phyloP scores from a whole-genome alignment of 2,797 vertebrate species.

The Anabacerthia variegaticeps region DNA sequence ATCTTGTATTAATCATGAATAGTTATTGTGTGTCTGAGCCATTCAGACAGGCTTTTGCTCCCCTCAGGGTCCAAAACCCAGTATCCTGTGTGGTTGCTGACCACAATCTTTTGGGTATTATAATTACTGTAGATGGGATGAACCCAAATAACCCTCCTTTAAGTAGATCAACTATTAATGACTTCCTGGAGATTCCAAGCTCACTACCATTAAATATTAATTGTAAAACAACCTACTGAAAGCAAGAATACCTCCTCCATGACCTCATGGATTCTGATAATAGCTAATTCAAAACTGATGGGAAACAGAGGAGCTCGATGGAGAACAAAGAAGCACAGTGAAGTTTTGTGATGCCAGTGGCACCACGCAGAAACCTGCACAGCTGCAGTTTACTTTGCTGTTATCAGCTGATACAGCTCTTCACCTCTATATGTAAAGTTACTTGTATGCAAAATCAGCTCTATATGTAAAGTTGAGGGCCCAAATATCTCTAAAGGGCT shows the following conservation, averaged over 20 bases:
- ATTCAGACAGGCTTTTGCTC: neutral
- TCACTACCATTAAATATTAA: conserved; percentile 52
- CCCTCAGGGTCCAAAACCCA: neutral
- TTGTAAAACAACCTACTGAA: neutral
- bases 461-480: neutral
- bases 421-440: neutral
- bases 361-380: neutral
- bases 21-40: neutral
- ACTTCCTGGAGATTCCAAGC: conserved; percentile 51
- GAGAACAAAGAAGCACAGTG: neutral
- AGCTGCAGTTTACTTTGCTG: neutral
- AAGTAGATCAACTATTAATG: conserved; percentile 32
- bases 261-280: neutral
- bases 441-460: neutral
- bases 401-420: neutral
- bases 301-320: neutral
- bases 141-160: neutral
- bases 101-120: neutral
- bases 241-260: neutral
- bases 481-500: neutral
- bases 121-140: neutral
- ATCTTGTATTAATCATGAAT: neutral
- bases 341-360: neutral
- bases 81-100: neutral
- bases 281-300: neutral